Evolutionary conservation across 2,797 vertebrate species (phyloP), one percentile per base, ranked within the genome.

Genomic region (Apogon talboti): DNA sequence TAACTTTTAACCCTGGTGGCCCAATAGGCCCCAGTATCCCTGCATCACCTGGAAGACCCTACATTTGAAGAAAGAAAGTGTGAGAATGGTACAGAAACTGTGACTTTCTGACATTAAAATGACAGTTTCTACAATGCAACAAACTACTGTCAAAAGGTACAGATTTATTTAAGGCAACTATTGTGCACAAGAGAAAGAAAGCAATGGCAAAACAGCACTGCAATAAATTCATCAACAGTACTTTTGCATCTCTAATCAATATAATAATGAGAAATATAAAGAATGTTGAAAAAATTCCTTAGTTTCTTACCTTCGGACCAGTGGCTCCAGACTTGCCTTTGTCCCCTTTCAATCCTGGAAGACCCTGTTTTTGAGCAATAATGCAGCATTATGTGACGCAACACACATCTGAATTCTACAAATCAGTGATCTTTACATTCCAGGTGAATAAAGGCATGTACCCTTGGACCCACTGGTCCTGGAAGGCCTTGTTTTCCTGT

Each of bases 401-500:
- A 2, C 15, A 5, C 28, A n/a, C 9, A 33, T 14, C 5, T n/a
- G n/a, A 15, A 14, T 9, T 35, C 33, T 42, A 24, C 56, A 28
- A 28, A 28, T 28, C 16, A 21, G 3, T 11, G 0, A 62, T 19
- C 6, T 45, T 52, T 8, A 21, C 18, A 8, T 42, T 0, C 18
- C 40, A n/a, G 33, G 11, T n/a, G 37, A 62, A 37, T 10, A 35
- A 49, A 50, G 7, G 16, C 4, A 10, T 42, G 0, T 83, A 94
- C 93, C 79, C 60, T 88, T 56, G 92, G 92, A n/a, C 93, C 93
- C 3, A 73, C 24, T 37, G 92, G 91, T 51, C 89, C 91, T 69
- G 77, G 78, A 10, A 75, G 83, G 53, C 84, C 88, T 21, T 6
- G 71, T 63, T 68, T 54, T 65, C 93, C 93, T 55, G 77, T 74